Base-by-base conservation (phyloP, 2,113 vertebrate species). In the Meles meles region DNA sequence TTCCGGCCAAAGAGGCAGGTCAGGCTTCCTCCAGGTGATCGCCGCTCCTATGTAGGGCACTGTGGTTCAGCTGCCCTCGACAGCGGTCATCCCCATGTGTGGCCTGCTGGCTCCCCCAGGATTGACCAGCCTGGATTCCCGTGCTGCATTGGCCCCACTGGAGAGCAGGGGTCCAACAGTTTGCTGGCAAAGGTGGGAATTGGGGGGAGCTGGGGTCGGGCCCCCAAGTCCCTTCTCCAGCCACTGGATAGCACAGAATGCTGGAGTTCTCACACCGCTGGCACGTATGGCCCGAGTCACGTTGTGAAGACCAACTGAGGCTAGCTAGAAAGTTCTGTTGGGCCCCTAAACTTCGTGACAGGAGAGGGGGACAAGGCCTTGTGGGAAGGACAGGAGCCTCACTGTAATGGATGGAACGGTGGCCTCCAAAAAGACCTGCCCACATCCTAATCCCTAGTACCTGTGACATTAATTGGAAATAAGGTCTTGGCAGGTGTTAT, bases 71-170 rank as follows among this genome's bases (percentile, higher is more conserved):
- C 69, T 5, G 8, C 69, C n/a, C 15, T 20, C 1, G 6, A n/a
- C 17, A 1, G 5, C 0, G 18, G 81, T 29, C 49, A 7, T 5
- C 39, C 44, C 1, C 7, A 17, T 1, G 12, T 39, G 18, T 5
- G 47, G n/a, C 39, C 29, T 7, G 17, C 79, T 15, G 6, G 4
- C n/a, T 15, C 20, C 27, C 3, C 31, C 52, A 23, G 15, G 49
- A 31, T 7, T 29, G 31, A 21, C 34, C 7, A 13, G 81, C 72
- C 65, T 13, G 37, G 61, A 18, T 11, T 17, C 29, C 74, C 18
- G 74, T 0, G 0, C 71, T 0, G 3, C 31, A 0, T 7, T 2
- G 2, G 49, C 39, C 52, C 52, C 5, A 31, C 37, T 6, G 18
- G 7, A 2, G 7, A 10, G 27, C 25, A 7, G 10, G 1, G 9